phyloP scores from a whole-genome alignment of 1,140 invertebrate genomes.

The Drosophila burlai region DNA sequence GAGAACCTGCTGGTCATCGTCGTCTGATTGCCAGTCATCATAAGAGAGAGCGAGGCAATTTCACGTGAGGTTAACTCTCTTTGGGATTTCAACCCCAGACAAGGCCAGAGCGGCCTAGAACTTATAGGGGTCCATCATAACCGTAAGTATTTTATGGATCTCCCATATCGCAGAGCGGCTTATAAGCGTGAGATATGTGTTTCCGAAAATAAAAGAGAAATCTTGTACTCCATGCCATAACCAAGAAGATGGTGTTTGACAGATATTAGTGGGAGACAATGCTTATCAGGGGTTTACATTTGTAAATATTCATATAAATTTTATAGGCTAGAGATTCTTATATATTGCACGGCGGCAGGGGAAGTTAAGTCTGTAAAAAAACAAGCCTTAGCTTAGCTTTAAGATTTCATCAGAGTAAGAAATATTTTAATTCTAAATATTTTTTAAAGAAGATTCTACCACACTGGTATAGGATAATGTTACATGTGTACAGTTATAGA shows the following conservation, averaged over 20 bases:
- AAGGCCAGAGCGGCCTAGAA: conserved; percentile 4
- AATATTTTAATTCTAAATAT: background rate
- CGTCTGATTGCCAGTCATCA: conserved; percentile 9
- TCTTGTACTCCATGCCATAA: background rate
- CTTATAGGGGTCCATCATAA: background rate
- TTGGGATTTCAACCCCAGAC: background rate
- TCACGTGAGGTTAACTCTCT: conserved; percentile 16
- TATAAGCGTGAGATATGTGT: background rate
- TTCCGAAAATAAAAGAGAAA: conserved; percentile 2
- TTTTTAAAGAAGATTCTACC: too few species aligned
- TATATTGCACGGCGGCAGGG: too few species aligned
- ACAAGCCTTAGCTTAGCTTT: background rate
- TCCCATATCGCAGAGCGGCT: background rate
- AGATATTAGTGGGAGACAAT: background rate
- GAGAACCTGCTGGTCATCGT: conserved; percentile 20
- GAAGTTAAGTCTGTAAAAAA: background rate
- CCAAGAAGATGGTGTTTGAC: background rate
- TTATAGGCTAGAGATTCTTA: background rate
- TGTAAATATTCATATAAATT: conserved; percentile 12
- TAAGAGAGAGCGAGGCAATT: background rate
- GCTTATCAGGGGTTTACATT: conserved; percentile 19
- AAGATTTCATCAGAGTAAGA: conserved; percentile 12
- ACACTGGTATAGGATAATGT: too few species aligned
- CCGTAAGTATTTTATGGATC: conserved; percentile 3
- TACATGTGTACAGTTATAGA: too few species aligned